phyloP scores from a whole-genome alignment of 2,888 invertebrate genomes.

The Drosophila subsilvestris region DNA sequence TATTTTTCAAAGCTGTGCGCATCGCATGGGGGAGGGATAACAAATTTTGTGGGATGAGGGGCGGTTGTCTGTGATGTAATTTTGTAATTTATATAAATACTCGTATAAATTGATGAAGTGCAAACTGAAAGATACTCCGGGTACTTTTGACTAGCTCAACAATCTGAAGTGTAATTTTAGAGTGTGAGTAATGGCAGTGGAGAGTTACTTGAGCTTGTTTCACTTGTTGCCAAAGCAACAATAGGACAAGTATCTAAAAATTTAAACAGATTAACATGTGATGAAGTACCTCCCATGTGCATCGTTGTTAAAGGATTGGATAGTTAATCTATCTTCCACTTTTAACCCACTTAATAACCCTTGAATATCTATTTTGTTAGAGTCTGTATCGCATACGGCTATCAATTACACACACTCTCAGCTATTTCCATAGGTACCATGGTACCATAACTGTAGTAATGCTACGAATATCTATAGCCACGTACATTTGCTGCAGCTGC shows the following conservation, averaged over 20 bases:
- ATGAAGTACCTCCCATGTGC: background rate
- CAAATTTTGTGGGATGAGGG: background rate
- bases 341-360: slow-evolving; percentile 6
- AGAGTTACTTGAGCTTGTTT: background rate
- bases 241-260: background rate
- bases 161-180: background rate
- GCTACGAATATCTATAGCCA: slow-evolving; percentile 6
- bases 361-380: background rate
- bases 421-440: background rate
- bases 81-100: background rate
- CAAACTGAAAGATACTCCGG: background rate
- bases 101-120: slow-evolving; percentile 14
- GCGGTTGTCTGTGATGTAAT: slow-evolving; percentile 12
- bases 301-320: no score
- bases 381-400: background rate
- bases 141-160: background rate
- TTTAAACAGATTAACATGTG: background rate
- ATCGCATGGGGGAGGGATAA: background rate
- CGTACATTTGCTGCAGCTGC: slow-evolving; percentile 54
- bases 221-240: background rate
- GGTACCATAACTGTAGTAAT: no score
- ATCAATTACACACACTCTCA: background rate
- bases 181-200: background rate
- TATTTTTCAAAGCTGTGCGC: slow-evolving; percentile 26
- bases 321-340: no score